These are phyloP conservation scores for Dicrostonyx torquatus DNA, from an alignment of 2,797 vertebrate species.

Conservation along the genomic window DNA sequence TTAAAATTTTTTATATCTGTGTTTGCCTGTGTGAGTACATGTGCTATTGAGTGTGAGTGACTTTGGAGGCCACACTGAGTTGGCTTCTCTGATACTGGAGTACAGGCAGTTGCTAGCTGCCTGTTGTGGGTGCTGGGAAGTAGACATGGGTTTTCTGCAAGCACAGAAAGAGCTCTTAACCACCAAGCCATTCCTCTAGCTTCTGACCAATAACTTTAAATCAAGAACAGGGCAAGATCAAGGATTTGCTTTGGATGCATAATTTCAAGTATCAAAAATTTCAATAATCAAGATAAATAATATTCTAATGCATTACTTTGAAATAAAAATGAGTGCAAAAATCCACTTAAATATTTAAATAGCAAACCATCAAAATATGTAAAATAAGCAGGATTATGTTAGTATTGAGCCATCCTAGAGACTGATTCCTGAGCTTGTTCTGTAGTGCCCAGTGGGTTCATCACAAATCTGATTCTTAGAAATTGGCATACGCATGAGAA, in stretches of 20 bases:
- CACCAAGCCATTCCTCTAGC: too few relatives aligned
- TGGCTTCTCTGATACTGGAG: background rate
- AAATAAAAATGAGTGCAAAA: background rate
- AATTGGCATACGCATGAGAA: conserved; percentile 22
- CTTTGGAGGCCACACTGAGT: background rate
- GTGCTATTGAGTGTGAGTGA: background rate
- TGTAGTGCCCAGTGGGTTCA: background rate
- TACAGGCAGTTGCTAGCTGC: too few relatives aligned
- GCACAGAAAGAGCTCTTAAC: background rate
- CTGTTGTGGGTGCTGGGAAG: background rate
- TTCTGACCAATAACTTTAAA: background rate
- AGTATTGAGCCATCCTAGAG: background rate
- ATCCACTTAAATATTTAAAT: background rate
- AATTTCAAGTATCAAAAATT: background rate
- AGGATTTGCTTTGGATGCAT: background rate
- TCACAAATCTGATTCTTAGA: background rate
- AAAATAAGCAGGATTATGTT: background rate
- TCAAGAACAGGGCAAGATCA: background rate
- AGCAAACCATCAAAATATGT: background rate
- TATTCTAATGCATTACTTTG: background rate
- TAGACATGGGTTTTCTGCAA: background rate
- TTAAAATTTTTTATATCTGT: background rate
- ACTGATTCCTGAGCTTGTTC: background rate
- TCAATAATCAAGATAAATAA: conserved; percentile 16
- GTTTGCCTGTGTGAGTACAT: background rate